Evolutionary conservation across 2,113 vertebrate species (phyloP), one percentile per base, ranked within the genome.

Genomic region (Martes martes): DNA sequence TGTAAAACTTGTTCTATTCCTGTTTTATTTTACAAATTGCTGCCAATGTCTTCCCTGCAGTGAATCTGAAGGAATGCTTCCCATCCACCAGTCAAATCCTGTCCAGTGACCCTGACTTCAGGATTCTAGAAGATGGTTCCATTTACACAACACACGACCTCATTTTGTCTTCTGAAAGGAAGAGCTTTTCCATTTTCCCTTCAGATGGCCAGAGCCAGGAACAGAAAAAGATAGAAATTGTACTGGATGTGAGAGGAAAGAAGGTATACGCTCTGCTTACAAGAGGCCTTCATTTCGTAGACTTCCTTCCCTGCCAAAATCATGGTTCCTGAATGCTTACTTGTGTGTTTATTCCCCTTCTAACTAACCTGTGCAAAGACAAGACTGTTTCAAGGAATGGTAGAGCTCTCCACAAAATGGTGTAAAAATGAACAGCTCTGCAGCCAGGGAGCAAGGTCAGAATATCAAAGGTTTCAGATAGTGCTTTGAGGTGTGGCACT

Each of bases 121-220:
- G 94, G 93, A 69, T 99, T 97, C 95, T 98, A 50, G 98, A 99
- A 89, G 98, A 98, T 98, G 98, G 99, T 71, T 99, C 99, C 8
- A 96, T 99, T 15, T 99, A 98, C 42, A 98, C 99, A 95, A 98
- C 98, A 28, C 97, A 57, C 47, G 79, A 97, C 76, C 73, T 99
- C 97, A 97, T 96, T 95, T 98, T 99, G 86, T 96, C 99, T 96
- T 91, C 98, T 94, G 96, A 97, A 82, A 90, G 96, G 93, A 99
- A 97, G 93, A 98, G 88, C 79, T 99, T 99, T 98, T 98, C 96
- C 14, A 97, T 99, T 95, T 81, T 69, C 0, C 98, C 98, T 81
- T 90, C 97, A 80, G 98, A 99, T 31, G 52, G 33, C 82, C 57
- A 97, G 76, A 82, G 95, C 4, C 95, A 97, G 9, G 39, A 94